Conservation (phyloP, 2,113 vertebrate genomes). For the Oncorhynchus keta region DNA sequence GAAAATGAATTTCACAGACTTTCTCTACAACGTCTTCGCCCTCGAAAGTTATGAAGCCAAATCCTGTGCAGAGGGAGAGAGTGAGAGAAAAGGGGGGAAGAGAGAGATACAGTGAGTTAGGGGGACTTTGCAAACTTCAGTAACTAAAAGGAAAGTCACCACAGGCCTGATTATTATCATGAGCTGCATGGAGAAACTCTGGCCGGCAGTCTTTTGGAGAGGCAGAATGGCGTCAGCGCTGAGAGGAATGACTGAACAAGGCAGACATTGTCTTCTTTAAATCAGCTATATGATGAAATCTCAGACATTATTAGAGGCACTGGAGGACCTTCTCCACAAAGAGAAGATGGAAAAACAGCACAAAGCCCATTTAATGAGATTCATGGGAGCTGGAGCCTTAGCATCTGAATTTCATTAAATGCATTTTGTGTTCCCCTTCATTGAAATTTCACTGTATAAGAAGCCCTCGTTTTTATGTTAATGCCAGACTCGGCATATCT, state of each 20-base stretch:
- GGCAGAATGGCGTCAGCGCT: constrained; percentile 43
- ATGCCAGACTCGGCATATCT: constrained; percentile 64
- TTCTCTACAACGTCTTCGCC: constrained; percentile 99
- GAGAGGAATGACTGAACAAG: constrained; percentile 67
- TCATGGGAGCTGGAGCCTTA: constrained; percentile 69
- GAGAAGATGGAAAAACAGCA: constrained; percentile 70
- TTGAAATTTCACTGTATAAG: constrained; percentile 79
- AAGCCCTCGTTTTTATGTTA: constrained; percentile 78
- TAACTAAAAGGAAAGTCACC: constrained; percentile 47
- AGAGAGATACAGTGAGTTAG: constrained; percentile 37
- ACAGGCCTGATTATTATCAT: constrained; percentile 41
- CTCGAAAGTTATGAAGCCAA: constrained; percentile 99
- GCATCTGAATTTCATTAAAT: constrained; percentile 77
- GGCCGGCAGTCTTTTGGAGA: constrained; percentile 45
- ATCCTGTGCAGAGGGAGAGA: constrained; percentile 76
- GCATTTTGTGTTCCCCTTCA: constrained; percentile 76
- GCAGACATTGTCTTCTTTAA: constrained; percentile 74
- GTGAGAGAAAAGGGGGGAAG: constrained; percentile 41
- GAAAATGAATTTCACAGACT: constrained; percentile 99
- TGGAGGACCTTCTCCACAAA: constrained; percentile 69
- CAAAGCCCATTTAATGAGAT: constrained; percentile 81
- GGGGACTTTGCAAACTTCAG: constrained; percentile 41
- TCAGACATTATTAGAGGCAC: constrained; percentile 74
- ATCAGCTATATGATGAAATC: constrained; percentile 75
- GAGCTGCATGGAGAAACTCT: constrained; percentile 53